Evolutionary conservation across 1,140 invertebrate species (phyloP), one percentile per base, ranked within the genome.

Genomic region (Olivierus martensii): DNA sequence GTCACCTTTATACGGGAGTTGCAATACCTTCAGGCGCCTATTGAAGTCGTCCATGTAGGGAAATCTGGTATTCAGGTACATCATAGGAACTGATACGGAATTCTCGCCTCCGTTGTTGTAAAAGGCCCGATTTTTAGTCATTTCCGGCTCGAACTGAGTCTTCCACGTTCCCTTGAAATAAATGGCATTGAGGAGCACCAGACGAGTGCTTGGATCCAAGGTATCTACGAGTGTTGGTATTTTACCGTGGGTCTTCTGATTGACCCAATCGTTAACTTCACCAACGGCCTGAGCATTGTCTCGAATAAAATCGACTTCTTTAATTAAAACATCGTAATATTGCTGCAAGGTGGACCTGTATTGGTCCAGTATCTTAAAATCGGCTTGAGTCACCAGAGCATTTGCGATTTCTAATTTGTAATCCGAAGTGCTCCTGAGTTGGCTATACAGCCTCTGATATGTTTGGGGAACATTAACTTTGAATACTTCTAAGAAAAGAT

Each of bases 111-210:
- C 17, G 21, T 43, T 43, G 9, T 19, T 28, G 17, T 49, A 52
- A 12, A 5, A 7, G 12, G 22, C 15, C 50, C n/a, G 15, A 15
- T n/a, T 14, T 17, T 37, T 21, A 14, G 37, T 52, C 17, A 46
- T 9, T 17, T 21, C 19, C 42, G 38, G 34, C 6, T 81, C 74
- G 65, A 91, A 91, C 1, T 78, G 74, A 5, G 74, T 68, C 45
- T 75, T 72, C 87, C 87, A 92, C 37, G 72, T 70, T 11, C 83
- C 86, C 70, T 87, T 88, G 66, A 91, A 92, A 65, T 89, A 87
- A 45, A 91, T 74, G 9, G 84, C 85, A 69, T 90, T 91, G 2
- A 87, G 70, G 2, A 91, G 68, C 3, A 90, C 75, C 18, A 87
- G 52, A 46, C 15, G 15, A 21, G 14, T 59, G 7, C 7, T 11